Conservation (phyloP, 2,113 vertebrate genomes). For the Cyphomyrus plagiostoma region DNA sequence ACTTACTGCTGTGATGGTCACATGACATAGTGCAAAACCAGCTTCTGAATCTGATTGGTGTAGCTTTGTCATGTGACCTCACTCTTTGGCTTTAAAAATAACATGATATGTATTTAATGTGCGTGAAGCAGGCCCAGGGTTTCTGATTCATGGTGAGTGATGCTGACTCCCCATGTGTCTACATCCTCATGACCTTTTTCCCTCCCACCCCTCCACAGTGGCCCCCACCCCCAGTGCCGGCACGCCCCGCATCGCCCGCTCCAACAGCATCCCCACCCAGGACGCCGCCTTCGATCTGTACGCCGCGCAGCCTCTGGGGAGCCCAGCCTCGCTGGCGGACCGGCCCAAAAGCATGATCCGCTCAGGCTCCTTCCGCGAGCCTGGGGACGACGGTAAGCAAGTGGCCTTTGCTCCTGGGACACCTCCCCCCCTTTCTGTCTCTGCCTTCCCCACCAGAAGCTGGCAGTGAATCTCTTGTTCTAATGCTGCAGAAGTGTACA, state of each 20-base stretch:
- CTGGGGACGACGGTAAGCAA: conserved; percentile 82
- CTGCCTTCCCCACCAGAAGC: neutral
- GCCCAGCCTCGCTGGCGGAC: conserved; percentile 88
- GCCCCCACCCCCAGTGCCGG: conserved; percentile 69
- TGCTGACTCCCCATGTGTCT: neutral
- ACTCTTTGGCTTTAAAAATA: too few species aligned
- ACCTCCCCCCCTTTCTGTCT: neutral
- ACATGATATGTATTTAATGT: neutral
- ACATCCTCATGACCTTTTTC: neutral
- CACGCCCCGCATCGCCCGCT: conserved; percentile 82
- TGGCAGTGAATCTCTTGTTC: neutral
- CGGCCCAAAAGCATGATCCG: conserved; percentile 91
- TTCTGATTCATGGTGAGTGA: neutral
- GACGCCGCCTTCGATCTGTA: conserved; percentile 87
- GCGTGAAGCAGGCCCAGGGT: neutral
- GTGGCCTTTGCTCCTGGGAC: neutral
- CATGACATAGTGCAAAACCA: neutral
- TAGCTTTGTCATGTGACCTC: neutral
- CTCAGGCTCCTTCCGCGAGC: conserved; percentile 94
- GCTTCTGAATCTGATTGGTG: neutral
- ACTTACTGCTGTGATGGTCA: neutral
- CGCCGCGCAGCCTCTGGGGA: conserved; percentile 82
- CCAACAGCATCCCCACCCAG: conserved; percentile 91
- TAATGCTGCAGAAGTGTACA: too few species aligned
- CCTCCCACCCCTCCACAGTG: conserved; percentile 56